Evolutionary conservation across 2,797 vertebrate species (phyloP).

Genomic region (Typhlichthys subterraneus): DNA sequence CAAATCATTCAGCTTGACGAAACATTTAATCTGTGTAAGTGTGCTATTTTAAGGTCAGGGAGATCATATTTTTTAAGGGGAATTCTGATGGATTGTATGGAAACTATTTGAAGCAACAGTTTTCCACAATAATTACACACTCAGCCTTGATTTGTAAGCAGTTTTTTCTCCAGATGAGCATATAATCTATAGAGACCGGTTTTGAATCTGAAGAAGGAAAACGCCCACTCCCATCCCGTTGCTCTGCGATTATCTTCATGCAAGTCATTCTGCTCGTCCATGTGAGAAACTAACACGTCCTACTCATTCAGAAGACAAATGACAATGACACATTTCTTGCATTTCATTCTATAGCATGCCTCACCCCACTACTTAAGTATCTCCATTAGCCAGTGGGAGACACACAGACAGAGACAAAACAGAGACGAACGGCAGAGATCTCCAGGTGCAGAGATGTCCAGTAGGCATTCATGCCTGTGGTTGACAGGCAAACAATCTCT

Average conservation of each 20-base stretch:
- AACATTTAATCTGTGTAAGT: constrained; percentile 1
- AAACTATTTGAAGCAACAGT: constrained; percentile 42
- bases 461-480: constrained; percentile 33
- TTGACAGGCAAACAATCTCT: constrained; percentile 52
- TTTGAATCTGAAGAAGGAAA: constrained; percentile 62
- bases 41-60: constrained; percentile 46
- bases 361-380: constrained; percentile 28
- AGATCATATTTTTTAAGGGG: constrained; percentile 18
- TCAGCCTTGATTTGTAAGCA: constrained; percentile 28
- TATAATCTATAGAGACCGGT: constrained; percentile 55
- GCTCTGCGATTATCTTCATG: constrained; percentile 47
- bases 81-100: constrained; percentile 14
- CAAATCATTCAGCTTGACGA: constrained; percentile 20
- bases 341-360: constrained; percentile 32
- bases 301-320: constrained; percentile 40
- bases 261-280: constrained; percentile 20
- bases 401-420: constrained; percentile 42
- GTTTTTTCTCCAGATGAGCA: constrained; percentile 36
- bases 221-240: constrained; percentile 41
- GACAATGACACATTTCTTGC: constrained; percentile 27
- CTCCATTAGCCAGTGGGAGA: constrained; percentile 35
- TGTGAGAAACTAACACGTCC: constrained; percentile 58
- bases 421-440: constrained; percentile 44
- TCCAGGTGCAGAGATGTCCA: constrained; percentile 53
- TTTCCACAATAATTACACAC: constrained; percentile 51